Evolutionary conservation across 1,140 invertebrate genomes (phyloP), one percentile per base, ranked within the genome.

Genomic region (Zaprionus kolodkinae): DNA sequence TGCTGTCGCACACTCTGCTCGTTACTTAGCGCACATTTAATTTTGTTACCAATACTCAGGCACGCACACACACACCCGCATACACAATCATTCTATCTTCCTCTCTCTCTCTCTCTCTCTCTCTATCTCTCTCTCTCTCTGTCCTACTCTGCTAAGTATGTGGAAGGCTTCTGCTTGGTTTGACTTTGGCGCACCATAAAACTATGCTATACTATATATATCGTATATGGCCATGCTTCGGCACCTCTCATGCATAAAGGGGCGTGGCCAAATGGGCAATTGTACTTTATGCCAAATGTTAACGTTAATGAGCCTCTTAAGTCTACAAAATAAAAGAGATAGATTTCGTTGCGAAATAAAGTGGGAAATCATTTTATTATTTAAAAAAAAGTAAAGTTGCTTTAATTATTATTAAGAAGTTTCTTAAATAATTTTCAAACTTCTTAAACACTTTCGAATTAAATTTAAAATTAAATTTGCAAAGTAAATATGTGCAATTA

Each of bases 11-110:
- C 69, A 71, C 48, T 36, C 57, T 17, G 64, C 71, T 88, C 84
- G 84, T 88, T 88, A 88, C 84, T 88, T 88, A 88, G 84, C 85
- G 78, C 66, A 85, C 85, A 88, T 88, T 88, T 89, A 89, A 88
- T 88, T 88, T 88, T 89, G 85, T 85, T 88, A 89, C 85, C 64
- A 74, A 78, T 74, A 78, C 70, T 35, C 43, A 76, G 38, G 40
- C 56, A 66, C 36, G 66, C 65, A 77, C 50, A 76, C 63, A 65
- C 71, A 71, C 35, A 68, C 62, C 52, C 48, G 45, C 43, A 30
- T 43, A 67, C 17, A 54, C 27, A 59, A n/a, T 35, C 33, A 52
- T 11, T 50, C 9, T 6, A 4, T 7, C 38, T 7, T 6, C 1
- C 38, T 11, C 38, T 13, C 12, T n/a, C n/a, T 66, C 27, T 35